phyloP scores from a whole-genome alignment of 2,113 vertebrate species.

The Neoarius graeffei region DNA sequence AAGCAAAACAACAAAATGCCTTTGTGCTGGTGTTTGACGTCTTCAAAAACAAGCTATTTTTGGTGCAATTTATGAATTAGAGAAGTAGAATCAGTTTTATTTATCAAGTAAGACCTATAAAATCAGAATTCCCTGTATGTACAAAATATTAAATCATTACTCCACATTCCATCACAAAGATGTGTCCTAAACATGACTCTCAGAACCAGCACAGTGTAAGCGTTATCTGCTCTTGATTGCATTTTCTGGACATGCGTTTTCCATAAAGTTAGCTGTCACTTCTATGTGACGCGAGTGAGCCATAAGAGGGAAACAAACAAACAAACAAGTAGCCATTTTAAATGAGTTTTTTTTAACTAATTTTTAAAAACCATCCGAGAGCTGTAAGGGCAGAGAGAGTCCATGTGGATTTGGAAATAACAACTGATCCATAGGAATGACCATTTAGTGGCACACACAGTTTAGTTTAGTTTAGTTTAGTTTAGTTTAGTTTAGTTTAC shows the following conservation, averaged over 20 bases:
- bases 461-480: slow-evolving; percentile 1
- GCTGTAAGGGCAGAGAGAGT: background rate
- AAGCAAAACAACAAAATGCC: background rate
- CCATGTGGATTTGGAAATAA: background rate
- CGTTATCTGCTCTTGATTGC: background rate
- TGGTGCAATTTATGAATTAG: background rate
- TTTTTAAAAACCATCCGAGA: background rate
- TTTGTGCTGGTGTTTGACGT: background rate
- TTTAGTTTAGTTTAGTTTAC: background rate
- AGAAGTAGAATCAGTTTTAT: background rate
- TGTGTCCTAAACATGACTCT: background rate
- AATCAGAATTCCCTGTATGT: background rate
- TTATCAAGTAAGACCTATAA: background rate
- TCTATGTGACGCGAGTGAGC: background rate
- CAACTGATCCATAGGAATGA: too few species aligned
- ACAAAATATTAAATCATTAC: background rate
- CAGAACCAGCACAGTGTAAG: background rate
- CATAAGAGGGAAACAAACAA: background rate
- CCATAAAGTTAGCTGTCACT: background rate
- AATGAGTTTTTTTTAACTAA: background rate
- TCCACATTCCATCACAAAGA: background rate
- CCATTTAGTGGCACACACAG: background rate
- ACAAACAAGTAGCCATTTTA: background rate
- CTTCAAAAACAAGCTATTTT: background rate
- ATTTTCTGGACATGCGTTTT: background rate